Percentiles rank a stretch among this genome's conserved stretches.
These are phyloP conservation scores for Syritta pipiens DNA, from an alignment of 2,888 invertebrate species.

Conservation along the genomic window DNA sequence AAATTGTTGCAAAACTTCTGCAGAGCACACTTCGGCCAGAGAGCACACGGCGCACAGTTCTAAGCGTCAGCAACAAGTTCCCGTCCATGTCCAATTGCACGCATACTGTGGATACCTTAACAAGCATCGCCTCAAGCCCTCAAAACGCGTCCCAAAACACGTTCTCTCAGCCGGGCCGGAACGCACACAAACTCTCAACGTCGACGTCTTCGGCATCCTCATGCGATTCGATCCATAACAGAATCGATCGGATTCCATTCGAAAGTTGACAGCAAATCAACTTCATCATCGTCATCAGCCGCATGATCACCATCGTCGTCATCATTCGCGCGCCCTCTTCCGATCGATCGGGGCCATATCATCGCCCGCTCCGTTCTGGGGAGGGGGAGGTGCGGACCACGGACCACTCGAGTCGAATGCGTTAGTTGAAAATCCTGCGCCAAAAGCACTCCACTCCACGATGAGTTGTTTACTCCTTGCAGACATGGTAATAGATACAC, in stretches of 20 bases:
- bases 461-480: slow-evolving; percentile 53
- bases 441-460: slow-evolving; percentile 47
- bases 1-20: slow-evolving; percentile 37
- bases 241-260: slow-evolving; percentile 68
- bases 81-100: slow-evolving; percentile 50
- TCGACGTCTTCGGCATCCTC: slow-evolving; percentile 39
- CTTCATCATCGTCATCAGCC: slow-evolving; percentile 60
- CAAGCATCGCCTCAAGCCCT: slow-evolving; percentile 68
- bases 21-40: slow-evolving; percentile 5
- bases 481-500: slow-evolving; percentile 56
- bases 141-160: slow-evolving; percentile 66
- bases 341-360: slow-evolving; percentile 47
- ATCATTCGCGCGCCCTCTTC: slow-evolving; percentile 16
- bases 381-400: slow-evolving; percentile 35
- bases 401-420: slow-evolving; percentile 47
- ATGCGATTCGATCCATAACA: slow-evolving; percentile 68
- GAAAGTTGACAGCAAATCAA: slow-evolving; percentile 69
- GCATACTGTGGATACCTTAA: slow-evolving; percentile 50
- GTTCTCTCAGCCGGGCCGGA: slow-evolving; percentile 26
- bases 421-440: slow-evolving; percentile 60
- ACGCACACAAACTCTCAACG: slow-evolving; percentile 15
- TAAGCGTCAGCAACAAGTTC: slow-evolving; percentile 34
- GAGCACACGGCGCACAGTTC: slow-evolving; percentile 14
- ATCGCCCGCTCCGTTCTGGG: slow-evolving; percentile 34
- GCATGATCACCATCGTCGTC: slow-evolving; percentile 50